Evolutionary conservation across 1,140 invertebrate species (phyloP).

Genomic region (Lithobius niger): DNA sequence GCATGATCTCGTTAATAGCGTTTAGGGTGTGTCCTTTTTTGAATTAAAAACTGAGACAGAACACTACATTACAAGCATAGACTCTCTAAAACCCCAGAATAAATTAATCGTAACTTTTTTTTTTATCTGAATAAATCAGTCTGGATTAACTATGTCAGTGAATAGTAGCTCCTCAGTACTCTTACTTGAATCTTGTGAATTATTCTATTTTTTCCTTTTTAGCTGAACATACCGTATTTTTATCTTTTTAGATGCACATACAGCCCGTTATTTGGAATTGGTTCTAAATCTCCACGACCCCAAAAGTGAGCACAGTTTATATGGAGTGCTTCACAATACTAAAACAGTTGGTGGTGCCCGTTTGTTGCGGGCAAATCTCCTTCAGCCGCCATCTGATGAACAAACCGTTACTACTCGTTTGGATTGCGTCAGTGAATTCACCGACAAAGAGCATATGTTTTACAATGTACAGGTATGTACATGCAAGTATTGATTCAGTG

Average conservation of each 20-base stretch:
- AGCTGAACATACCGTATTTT: slow-evolving; percentile 14
- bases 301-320: slow-evolving; percentile 39
- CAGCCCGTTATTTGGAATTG: slow-evolving; percentile 33
- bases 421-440: slow-evolving; percentile 58
- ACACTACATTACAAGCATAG: no score
- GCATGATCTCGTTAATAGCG: no score
- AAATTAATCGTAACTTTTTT: no score
- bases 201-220: no score
- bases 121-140: no score
- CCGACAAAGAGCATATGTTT: slow-evolving; percentile 45
- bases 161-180: no score
- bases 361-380: slow-evolving; percentile 57
- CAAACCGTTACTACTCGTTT: slow-evolving; percentile 50
- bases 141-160: no score
- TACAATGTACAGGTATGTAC: slow-evolving; percentile 33
- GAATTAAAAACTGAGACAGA: no score
- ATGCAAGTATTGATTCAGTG: no score
- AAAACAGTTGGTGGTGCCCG: slow-evolving; percentile 60
- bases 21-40: no score
- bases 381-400: slow-evolving; percentile 60
- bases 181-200: no score
- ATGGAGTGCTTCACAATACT: slow-evolving; percentile 61
- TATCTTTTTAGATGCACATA: slow-evolving; percentile 35
- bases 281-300: slow-evolving; percentile 45
- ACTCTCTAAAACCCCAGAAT: no score